Evolutionary conservation across 2,888 invertebrate species (phyloP).

Genomic region (Linnaemya tessellans): DNA sequence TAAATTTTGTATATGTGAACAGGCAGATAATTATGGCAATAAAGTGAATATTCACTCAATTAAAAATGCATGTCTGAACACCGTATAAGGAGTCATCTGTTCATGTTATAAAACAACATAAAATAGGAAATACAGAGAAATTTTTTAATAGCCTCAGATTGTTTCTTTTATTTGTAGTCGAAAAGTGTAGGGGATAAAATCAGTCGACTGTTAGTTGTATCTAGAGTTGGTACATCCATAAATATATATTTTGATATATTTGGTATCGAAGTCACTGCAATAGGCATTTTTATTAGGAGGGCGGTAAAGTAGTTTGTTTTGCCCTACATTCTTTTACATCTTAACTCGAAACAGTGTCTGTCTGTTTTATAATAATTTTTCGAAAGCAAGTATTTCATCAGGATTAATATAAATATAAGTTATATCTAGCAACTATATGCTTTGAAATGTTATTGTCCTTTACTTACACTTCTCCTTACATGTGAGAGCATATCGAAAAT

Average conservation of each 20-base stretch:
- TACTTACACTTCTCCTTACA: background rate
- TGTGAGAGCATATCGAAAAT: background rate
- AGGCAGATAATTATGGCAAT: no score
- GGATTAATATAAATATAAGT: background rate
- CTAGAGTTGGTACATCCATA: conserved; percentile 41
- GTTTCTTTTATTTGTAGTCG: no score
- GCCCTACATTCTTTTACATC: background rate
- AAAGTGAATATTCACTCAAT: no score
- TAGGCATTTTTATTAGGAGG: conserved; percentile 20
- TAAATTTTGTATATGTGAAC: no score
- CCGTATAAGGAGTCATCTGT: no score
- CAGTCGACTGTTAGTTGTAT: no score
- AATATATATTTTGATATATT: conserved; percentile 47
- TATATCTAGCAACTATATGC: background rate
- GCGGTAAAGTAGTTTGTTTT: background rate
- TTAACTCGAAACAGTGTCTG: background rate
- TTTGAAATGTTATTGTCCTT: no score
- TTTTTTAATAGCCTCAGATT: no score
- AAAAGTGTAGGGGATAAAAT: no score
- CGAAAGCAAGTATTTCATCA: background rate
- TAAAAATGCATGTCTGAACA: no score
- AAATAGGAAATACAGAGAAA: no score
- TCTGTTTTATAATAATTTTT: background rate
- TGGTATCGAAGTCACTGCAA: conserved; percentile 59
- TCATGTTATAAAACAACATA: no score